phyloP scores from a whole-genome alignment of 2,888 invertebrate genomes.

The Diaphora mendica region DNA sequence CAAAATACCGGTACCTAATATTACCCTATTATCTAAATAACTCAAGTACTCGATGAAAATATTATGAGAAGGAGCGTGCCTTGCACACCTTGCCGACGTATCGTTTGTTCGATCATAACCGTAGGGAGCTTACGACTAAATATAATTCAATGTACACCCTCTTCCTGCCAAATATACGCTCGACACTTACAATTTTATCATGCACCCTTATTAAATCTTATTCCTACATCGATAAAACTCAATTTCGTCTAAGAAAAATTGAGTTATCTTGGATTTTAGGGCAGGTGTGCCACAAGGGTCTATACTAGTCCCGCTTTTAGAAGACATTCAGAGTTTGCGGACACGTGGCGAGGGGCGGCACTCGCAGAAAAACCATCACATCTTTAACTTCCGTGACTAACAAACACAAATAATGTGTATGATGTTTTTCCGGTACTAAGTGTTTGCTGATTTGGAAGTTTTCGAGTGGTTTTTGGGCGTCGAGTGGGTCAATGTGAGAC shows the following conservation, averaged over 20 bases:
- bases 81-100: slow-evolving; percentile 81
- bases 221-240: slow-evolving; percentile 53
- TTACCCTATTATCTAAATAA: slow-evolving; percentile 41
- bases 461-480: slow-evolving; percentile 74
- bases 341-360: slow-evolving; percentile 81
- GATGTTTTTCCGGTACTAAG: slow-evolving; percentile 83
- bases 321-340: slow-evolving; percentile 80
- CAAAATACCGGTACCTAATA: slow-evolving; percentile 11
- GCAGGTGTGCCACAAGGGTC: slow-evolving; percentile 84
- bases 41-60: slow-evolving; percentile 55
- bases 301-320: slow-evolving; percentile 76
- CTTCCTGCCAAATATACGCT: slow-evolving; percentile 84
- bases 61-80: slow-evolving; percentile 67
- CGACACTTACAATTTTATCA: slow-evolving; percentile 59
- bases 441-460: slow-evolving; percentile 72
- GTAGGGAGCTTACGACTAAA: slow-evolving; percentile 82
- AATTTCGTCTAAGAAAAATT: slow-evolving; percentile 43
- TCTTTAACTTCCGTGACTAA: slow-evolving; percentile 80
- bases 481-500: slow-evolving; percentile 60
- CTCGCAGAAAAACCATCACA: slow-evolving; percentile 81
- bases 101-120: slow-evolving; percentile 82
- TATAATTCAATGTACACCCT: slow-evolving; percentile 85
- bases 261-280: slow-evolving; percentile 50
- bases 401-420: slow-evolving; percentile 83
- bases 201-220: slow-evolving; percentile 52